Evolutionary conservation across 2,888 invertebrate species (phyloP).

Genomic region (Melanostoma mellinum): DNA sequence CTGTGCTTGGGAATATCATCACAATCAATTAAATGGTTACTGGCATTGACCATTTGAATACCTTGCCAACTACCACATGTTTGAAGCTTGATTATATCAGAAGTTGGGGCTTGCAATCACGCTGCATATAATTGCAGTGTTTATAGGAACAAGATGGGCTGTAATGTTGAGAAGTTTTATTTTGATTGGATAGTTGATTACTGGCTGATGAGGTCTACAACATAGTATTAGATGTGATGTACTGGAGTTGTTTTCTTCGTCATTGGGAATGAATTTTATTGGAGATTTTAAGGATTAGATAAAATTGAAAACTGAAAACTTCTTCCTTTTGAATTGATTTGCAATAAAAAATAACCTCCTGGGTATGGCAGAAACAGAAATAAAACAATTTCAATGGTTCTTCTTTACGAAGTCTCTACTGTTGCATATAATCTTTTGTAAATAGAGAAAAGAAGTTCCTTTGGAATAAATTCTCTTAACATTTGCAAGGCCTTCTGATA

Average conservation of each 20-base stretch:
- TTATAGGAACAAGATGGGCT: conserved; percentile 52
- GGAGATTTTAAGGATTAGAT: not conserved
- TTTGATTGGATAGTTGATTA: conserved; percentile 56
- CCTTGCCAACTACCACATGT: not conserved
- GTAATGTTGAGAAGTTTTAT: conserved; percentile 45
- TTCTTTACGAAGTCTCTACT: too few species aligned
- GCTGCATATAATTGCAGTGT: conserved; percentile 57
- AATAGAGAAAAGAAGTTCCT: too few species aligned
- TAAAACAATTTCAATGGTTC: too few species aligned
- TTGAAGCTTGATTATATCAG: conserved; percentile 22
- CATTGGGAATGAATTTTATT: not conserved
- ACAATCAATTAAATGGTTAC: conserved; percentile 66
- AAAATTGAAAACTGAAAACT: not conserved
- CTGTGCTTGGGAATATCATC: conserved; percentile 26
- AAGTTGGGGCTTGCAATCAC: conserved; percentile 30
- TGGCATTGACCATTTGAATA: conserved; percentile 49
- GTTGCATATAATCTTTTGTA: too few species aligned
- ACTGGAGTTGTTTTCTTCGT: conserved; percentile 3
- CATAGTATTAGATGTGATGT: conserved; percentile 14
- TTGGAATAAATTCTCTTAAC: too few species aligned
- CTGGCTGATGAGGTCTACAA: conserved; percentile 36
- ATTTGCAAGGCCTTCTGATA: too few species aligned
- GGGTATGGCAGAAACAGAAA: too few species aligned
- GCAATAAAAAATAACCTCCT: too few species aligned
- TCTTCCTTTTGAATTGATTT: too few species aligned